These are phyloP conservation scores for Cyanoderma ruficeps DNA, from an alignment of 2,113 vertebrate species.

Conservation along the genomic window DNA sequence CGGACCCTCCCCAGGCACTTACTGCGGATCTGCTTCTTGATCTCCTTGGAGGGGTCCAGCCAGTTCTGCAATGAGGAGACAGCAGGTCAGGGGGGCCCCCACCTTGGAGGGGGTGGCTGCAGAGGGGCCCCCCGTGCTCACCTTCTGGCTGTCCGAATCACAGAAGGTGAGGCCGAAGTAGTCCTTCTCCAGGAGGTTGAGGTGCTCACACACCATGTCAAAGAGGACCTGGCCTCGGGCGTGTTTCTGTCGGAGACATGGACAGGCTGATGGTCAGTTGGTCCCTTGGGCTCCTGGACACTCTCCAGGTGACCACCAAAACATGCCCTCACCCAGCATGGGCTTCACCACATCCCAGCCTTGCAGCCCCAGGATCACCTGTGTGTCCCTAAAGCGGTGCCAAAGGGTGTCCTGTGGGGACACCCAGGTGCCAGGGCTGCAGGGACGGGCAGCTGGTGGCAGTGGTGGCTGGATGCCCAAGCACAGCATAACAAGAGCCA, in stretches of 20 bases:
- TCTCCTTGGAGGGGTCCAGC: constrained; percentile 98
- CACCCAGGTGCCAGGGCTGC: background rate
- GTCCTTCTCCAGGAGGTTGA: constrained; percentile 97
- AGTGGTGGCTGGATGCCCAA: background rate
- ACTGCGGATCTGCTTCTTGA: constrained; percentile 99
- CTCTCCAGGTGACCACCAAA: background rate
- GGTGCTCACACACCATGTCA: constrained; percentile 92
- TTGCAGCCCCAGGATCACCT: background rate
- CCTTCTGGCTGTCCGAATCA: constrained; percentile 95
- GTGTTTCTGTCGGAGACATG: constrained; percentile 81
- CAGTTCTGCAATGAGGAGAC: constrained; percentile 82
- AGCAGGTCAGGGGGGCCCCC: background rate
- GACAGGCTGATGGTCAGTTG: background rate
- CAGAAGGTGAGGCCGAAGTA: constrained; percentile 95
- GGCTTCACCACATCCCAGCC: background rate
- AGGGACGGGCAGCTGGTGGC: background rate
- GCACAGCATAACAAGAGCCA: background rate
- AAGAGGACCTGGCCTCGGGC: constrained; percentile 91
- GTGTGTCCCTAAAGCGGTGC: fast-evolving
- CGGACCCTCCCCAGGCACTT: constrained; percentile 67
- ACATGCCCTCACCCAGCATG: fast-evolving
- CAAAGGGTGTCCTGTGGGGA: background rate
- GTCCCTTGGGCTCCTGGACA: background rate
- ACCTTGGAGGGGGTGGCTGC: background rate
- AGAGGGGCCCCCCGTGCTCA: constrained; percentile 54